A percentile compares a stretch with the other conserved stretches of the same genome.
phyloP scores from a whole-genome alignment of 1,140 invertebrate species.

The Hyles vespertilio region DNA sequence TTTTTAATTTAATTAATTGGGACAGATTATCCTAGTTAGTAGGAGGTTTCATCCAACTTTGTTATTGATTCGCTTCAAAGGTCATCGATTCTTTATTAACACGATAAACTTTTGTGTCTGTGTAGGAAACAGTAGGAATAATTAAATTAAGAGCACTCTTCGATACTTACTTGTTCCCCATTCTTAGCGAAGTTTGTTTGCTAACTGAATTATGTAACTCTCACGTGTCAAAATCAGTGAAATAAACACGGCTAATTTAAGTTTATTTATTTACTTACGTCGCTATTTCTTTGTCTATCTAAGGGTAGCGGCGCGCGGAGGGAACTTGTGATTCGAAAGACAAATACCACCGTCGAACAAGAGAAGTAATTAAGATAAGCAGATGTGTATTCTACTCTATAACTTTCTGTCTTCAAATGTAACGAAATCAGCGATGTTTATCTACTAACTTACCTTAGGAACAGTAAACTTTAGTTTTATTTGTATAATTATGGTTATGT shows the following conservation, averaged over 20 bases:
- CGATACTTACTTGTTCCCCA: conserved; percentile 20
- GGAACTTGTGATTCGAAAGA: conserved; percentile 58
- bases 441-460: conserved; percentile 32
- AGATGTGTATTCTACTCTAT: conserved; percentile 53
- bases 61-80: conserved; percentile 34
- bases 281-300: conserved; percentile 57
- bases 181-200: conserved; percentile 24
- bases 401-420: conserved; percentile 55
- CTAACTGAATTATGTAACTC: conserved; percentile 37
- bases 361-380: conserved; percentile 66
- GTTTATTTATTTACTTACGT: conserved; percentile 53
- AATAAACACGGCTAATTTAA: conserved; percentile 47
- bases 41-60: conserved; percentile 48
- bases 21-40: conserved; percentile 49
- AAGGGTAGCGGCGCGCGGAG: conserved; percentile 31
- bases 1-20: conserved; percentile 64
- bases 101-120: conserved; percentile 19
- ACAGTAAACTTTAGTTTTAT: background rate
- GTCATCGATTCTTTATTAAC: conserved; percentile 34
- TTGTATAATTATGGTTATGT: too few relatives aligned
- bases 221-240: conserved; percentile 44
- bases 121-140: conserved; percentile 18
- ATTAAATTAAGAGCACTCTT: conserved; percentile 24
- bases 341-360: conserved; percentile 61
- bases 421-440: conserved; percentile 60